phyloP scores from a whole-genome alignment of 1,140 invertebrate genomes.

The Asobara japonica region DNA sequence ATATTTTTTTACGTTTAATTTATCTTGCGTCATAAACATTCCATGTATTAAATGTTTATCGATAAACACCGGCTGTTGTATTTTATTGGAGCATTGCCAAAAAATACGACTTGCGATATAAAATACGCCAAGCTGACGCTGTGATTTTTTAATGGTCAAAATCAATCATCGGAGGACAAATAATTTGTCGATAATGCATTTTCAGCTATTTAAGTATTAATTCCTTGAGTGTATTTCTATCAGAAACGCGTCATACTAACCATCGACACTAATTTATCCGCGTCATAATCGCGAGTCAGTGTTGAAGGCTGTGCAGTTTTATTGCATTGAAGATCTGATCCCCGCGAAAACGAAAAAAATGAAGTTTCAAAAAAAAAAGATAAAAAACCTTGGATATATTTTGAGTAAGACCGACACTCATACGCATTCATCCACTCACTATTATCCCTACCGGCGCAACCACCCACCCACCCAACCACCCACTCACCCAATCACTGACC shows the following conservation, averaged over 20 bases:
- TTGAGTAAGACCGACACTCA: too few relatives aligned
- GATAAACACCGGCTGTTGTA: conserved; percentile 1
- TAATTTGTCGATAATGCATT: background rate
- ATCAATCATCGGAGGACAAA: background rate
- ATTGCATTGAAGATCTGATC: background rate
- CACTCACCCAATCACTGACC: too few relatives aligned
- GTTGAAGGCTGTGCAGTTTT: background rate
- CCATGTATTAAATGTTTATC: background rate
- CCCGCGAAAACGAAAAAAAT: too few relatives aligned
- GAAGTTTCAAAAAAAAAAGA: too few relatives aligned
- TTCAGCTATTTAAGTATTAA: background rate
- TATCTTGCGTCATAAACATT: background rate
- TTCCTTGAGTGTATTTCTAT: background rate
- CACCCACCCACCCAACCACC: too few relatives aligned
- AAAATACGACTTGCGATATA: background rate
- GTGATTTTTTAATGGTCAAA: background rate
- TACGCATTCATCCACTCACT: too few relatives aligned
- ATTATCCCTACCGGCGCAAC: too few relatives aligned
- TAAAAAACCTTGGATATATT: too few relatives aligned
- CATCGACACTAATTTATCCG: background rate
- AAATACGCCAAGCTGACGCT: background rate
- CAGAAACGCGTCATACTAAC: background rate
- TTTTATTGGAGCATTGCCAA: background rate
- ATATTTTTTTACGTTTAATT: background rate
- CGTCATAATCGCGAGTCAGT: background rate